Base-by-base conservation (phyloP, 2,797 vertebrate species). In the Numenius phaeopus region DNA sequence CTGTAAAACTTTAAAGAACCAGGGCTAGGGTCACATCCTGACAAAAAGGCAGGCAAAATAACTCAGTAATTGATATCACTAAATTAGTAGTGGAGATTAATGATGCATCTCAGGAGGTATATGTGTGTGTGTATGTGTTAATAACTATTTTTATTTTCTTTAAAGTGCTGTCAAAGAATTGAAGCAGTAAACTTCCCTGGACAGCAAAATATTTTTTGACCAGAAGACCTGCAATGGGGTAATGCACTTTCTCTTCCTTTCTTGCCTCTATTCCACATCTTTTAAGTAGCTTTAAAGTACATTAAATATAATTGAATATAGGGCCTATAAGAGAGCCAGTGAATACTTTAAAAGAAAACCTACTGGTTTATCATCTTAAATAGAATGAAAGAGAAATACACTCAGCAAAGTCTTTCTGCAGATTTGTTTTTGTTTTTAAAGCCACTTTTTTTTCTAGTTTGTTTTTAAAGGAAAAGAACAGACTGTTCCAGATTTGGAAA, bases 281-380 rank as follows among this genome's bases (percentile, higher is more conserved):
- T 93, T 59, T n/a, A 37, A 55, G 12, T 84, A 69, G 58, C 49
- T 97, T 97, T 90, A 72, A 84, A 50, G 30, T 94, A 79, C 26
- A 47, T 95, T 90, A 84, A 93, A 87, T 89, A 69, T 75, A 89
- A 80, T 54, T 42, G 67, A 97, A 75, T 80, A 40, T 14, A 47
- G 49, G 83, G n/a, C 47, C 70, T 94, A 50, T 27, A 65, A 65
- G 58, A 83, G 7, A 89, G 9, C 4, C 24, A 87, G 29, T 83
- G 64, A 93, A 75, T 90, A 52, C 47, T 88, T 77, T 81, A 93
- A 83, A 95, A 96, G 58, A 80, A 97, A 91, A 75, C 64, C 34
- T 77, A 18, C 21, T 65, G 11, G 90, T 91, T 96, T 50, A 59
- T 87, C 37, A 46, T 72, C 71, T 92, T 54, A 95, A 92, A 84